Conservation (phyloP, 2,888 invertebrate genomes). For the Nemoura dubitans region DNA sequence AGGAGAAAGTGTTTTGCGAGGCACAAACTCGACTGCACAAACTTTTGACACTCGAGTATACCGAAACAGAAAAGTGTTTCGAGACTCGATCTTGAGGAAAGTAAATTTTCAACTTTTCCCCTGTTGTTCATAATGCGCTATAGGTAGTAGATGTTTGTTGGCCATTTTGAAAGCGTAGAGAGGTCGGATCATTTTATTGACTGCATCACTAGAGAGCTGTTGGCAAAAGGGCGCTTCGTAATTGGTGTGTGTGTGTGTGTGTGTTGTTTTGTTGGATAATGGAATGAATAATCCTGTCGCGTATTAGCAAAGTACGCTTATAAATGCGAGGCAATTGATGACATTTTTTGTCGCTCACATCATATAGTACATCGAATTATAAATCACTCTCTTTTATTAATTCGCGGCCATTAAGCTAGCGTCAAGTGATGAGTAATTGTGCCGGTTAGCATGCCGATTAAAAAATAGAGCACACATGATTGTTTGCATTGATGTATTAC, state of each 20-base stretch:
- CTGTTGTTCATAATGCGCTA: background rate
- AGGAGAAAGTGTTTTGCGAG: background rate
- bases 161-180: background rate
- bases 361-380: background rate
- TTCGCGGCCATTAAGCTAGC: background rate
- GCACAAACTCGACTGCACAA: background rate
- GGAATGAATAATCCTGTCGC: background rate
- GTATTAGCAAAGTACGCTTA: background rate
- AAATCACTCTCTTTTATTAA: background rate
- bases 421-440: background rate
- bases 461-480: background rate
- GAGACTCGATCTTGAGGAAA: background rate
- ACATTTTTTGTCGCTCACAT: background rate
- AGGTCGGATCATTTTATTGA: background rate
- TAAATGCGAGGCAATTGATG: background rate
- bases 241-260: background rate
- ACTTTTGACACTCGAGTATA: slow-evolving; percentile 22
- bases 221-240: background rate
- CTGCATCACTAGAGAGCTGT: background rate
- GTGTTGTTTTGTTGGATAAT: background rate
- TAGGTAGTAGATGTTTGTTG: background rate
- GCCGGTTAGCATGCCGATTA: background rate
- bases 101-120: background rate
- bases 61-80: background rate
- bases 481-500: background rate